A percentile compares a stretch with the other conserved stretches of the same genome.
Conservation (phyloP, 2,797 vertebrate genomes). For the Phoebastria nigripes region DNA sequence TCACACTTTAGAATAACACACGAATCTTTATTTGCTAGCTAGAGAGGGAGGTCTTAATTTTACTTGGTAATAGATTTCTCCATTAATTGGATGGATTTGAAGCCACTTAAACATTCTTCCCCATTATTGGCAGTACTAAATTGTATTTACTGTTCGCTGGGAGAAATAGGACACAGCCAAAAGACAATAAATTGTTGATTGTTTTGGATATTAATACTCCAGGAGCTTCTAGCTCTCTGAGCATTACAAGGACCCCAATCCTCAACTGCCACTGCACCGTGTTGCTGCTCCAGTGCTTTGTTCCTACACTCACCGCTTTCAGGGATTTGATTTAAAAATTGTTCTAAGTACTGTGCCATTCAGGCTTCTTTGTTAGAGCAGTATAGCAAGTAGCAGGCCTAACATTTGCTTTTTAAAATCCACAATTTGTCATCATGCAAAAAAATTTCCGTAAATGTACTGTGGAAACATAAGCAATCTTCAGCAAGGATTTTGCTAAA, state of each 20-base stretch:
- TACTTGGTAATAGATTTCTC: neutral
- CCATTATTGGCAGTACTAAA: neutral
- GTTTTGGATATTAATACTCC: neutral
- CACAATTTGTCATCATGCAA: neutral
- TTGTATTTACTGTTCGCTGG: neutral
- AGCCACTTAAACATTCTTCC: neutral
- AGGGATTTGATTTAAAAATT: neutral
- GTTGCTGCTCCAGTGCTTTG: neutral
- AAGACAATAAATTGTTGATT: neutral
- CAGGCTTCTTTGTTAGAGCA: neutral
- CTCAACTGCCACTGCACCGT: neutral
- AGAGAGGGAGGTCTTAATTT: neutral
- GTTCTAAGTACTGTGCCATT: neutral
- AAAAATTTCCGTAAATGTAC: neutral
- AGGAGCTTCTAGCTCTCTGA: neutral
- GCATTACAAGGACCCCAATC: neutral
- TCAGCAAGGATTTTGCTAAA: neutral
- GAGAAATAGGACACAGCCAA: neutral
- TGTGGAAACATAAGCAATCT: neutral
- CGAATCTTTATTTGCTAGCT: neutral
- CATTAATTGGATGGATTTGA: neutral
- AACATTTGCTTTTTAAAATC: neutral
- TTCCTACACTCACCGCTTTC: neutral
- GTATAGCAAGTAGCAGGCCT: neutral
- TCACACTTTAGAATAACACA: neutral